Base-by-base conservation (phyloP, 2,888 invertebrate genomes). In the Synanthedon vespiformis region DNA sequence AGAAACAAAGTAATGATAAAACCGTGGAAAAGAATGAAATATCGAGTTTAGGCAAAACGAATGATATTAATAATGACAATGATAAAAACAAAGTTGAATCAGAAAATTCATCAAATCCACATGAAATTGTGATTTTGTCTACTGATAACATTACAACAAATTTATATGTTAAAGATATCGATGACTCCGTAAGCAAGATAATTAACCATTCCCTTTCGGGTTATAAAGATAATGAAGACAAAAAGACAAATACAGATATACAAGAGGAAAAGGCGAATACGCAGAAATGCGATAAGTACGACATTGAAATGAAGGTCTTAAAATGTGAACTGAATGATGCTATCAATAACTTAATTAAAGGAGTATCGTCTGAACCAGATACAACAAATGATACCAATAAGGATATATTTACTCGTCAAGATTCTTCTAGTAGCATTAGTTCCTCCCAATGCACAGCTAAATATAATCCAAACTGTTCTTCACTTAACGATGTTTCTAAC, bases 361-460 rank as follows among this genome's bases (percentile, higher is more conserved):
- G 85, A 72, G 82, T 85, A 40, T 63, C 66, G 14, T 79, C 78
- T 40, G 84, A 84, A 65, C 73, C 80, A 13, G 80, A 85, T 64
- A 65, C 56, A 52, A 48, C 57, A 4, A 68, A 67, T 57, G 77
- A 78, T 56, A 70, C 61, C 57, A 51, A 58, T n/a, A 77, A 72
- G 62, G 77, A 77, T 6, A 60, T 55, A 27, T 74, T 80, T 57
- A 68, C 74, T 50, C 89, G 90, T 52, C 90, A 89, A 73, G 89
- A 90, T 69, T 91, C 90, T 49, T 84, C 89, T 52, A 89, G 90
- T 66, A 90, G 90, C 65, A 86, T 89, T 62, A 89, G 89, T 69
- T 92, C 92, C 54, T 92, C 92, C 55, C 89, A 92, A 62, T 92
- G 92, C 71, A 93, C 93, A 40, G 92, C 91, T 56, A 91, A 91